Evolutionary conservation across 2,113 vertebrate genomes (phyloP), one percentile per base, ranked within the genome.

Genomic region (Atractosteus spatula): DNA sequence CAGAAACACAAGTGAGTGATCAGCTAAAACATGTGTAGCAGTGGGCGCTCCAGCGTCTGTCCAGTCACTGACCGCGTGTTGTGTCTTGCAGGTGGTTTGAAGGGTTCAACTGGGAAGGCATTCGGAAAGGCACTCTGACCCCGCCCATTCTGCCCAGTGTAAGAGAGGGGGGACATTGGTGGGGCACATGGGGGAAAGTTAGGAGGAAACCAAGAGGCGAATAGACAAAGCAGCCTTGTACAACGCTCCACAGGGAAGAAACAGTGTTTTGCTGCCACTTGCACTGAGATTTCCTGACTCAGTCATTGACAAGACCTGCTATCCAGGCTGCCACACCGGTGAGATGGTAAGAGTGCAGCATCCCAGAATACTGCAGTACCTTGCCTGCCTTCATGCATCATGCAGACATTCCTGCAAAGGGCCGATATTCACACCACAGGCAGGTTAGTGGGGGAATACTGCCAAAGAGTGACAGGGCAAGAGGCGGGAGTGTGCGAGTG

Each of bases 31-130:
- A 66, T 29, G 29, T 29, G 29, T 29, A 29, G 0, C 29, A 29
- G 29, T 29, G 29, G 29, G 29, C 29, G 29, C 29, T 29, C 29
- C 29, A 29, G 7, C 41, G 3, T 51, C 8, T 69, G 51, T 77
- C 56, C 11, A 57, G 61, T 47, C 57, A 17, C 75, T n/a, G 70
- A 54, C 71, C 67, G 7, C 51, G 61, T 75, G 56, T 78, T 62
- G 66, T 77, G 68, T 73, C 65, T 72, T 71, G 74, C 71, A 91
- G 90, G 72, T 92, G 90, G 90, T 92, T 91, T 80, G 87, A 92
- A 78, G 88, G 86, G 69, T 91, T 92, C 68, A 83, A 88, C 80
- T 92, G 91, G 91, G 86, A 88, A 0, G 85, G 80, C 16, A 81
- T 92, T 8, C 79, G 76, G 68, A 84, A 80, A 66, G 76, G 80